phyloP scores from a whole-genome alignment of 1,140 invertebrate species.

The Saxidomus purpurata region DNA sequence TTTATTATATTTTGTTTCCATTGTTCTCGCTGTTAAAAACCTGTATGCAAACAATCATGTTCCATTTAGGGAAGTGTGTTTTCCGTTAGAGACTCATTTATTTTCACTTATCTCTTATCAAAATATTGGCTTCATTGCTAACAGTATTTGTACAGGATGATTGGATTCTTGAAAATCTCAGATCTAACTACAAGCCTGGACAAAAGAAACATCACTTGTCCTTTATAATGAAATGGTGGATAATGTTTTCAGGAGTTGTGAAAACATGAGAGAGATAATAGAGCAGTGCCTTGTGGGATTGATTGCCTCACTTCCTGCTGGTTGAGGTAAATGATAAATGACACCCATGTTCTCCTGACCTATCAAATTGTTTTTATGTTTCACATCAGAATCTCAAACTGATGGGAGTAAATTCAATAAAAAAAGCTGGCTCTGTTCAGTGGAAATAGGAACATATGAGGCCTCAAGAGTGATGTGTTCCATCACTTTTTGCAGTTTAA shows the following conservation, averaged over 20 bases:
- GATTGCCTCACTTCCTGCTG: neutral
- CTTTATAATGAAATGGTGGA: neutral
- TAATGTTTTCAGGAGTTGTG: neutral
- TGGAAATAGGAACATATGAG: too few species aligned
- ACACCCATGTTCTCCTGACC: neutral
- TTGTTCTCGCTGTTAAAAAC: neutral
- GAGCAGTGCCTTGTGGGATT: neutral
- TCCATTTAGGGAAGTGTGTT: neutral
- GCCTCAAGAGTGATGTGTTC: too few species aligned
- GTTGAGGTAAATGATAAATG: slow-evolving; percentile 6
- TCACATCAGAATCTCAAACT: too few species aligned
- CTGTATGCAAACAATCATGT: neutral
- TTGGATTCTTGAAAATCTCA: neutral
- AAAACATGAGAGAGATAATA: slow-evolving; percentile 16
- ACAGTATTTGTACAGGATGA: neutral
- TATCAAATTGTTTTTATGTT: neutral
- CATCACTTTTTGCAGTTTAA: too few species aligned
- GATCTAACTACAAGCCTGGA: neutral
- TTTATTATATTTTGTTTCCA: neutral
- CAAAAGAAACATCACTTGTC: neutral
- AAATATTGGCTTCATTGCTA: neutral
- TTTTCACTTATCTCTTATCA: neutral
- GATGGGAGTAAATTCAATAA: too few species aligned
- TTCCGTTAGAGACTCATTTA: neutral
- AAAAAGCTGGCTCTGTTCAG: too few species aligned